phyloP scores from a whole-genome alignment of 2,113 vertebrate genomes.

The Tyrannus savana region DNA sequence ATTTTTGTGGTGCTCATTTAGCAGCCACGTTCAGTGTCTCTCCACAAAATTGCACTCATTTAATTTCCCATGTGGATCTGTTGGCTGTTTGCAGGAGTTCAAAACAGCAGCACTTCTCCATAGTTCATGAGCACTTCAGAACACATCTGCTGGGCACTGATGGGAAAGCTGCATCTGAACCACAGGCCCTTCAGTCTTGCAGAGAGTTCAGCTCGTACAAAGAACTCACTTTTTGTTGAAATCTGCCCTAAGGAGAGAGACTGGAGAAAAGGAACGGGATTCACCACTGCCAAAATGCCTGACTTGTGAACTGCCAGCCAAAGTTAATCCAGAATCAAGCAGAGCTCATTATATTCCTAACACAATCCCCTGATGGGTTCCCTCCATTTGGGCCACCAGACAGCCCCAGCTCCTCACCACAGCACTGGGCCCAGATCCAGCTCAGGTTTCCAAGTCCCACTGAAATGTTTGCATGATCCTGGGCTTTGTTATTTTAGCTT shows the following conservation, averaged over 20 bases:
- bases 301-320: background rate
- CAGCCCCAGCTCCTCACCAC: background rate
- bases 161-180: background rate
- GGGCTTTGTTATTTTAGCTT: background rate
- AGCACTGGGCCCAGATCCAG: background rate
- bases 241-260: background rate
- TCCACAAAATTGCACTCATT: slow-evolving; percentile 29
- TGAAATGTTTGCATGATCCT: background rate
- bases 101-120: slow-evolving; percentile 39
- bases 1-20: slow-evolving; percentile 27
- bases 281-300: background rate
- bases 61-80: slow-evolving; percentile 56
- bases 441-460: background rate
- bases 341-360: background rate
- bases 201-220: background rate
- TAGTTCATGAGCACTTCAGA: slow-evolving; percentile 6
- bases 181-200: background rate
- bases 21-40: slow-evolving; percentile 10
- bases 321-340: background rate
- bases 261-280: background rate
- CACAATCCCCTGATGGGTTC: background rate
- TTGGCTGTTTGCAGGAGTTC: slow-evolving; percentile 45
- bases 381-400: background rate
- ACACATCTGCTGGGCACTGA: slow-evolving; percentile 26
- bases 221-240: background rate